Evolutionary conservation across 2,797 vertebrate genomes (phyloP).

Genomic region (Acrossocheilus wenchowensis): DNA sequence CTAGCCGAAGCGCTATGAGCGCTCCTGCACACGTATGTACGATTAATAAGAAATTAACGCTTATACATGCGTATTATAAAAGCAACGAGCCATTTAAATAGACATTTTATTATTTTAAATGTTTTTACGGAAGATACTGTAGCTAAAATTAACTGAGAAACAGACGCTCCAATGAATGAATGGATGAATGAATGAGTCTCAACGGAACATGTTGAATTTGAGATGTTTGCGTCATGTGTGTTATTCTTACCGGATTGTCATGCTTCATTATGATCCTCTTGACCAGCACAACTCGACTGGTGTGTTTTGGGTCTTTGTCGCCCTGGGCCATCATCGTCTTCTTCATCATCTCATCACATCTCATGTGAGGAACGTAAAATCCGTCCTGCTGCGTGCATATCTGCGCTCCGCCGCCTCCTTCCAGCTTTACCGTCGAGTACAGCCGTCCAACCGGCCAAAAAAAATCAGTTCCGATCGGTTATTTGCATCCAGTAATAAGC

Average conservation of each 20-base stretch:
- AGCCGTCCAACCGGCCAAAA: constrained; percentile 53
- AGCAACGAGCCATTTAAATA: neutral
- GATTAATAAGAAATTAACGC: neutral
- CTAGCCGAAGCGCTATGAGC: neutral
- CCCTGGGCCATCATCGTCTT: constrained; percentile 64
- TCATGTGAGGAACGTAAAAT: constrained; percentile 72
- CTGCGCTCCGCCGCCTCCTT: constrained; percentile 74
- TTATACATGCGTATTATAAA: neutral
- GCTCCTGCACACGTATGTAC: neutral
- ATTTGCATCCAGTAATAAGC: constrained; percentile 25
- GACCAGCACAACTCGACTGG: constrained; percentile 76
- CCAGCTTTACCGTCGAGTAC: constrained; percentile 67
- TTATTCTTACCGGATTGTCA: constrained; percentile 72
- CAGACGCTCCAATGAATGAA: neutral
- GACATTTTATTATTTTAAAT: neutral
- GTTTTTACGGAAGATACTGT: neutral
- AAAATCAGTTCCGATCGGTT: constrained; percentile 7
- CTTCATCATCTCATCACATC: constrained; percentile 66
- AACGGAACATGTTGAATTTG: neutral
- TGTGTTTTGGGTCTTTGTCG: constrained; percentile 61
- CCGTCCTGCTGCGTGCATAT: constrained; percentile 76
- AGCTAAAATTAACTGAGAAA: neutral
- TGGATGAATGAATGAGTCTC: neutral
- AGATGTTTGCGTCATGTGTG: neutral
- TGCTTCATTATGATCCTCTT: constrained; percentile 81